Evolutionary conservation across 2,888 invertebrate species (phyloP).

Genomic region (Oeneis ivallda): DNA sequence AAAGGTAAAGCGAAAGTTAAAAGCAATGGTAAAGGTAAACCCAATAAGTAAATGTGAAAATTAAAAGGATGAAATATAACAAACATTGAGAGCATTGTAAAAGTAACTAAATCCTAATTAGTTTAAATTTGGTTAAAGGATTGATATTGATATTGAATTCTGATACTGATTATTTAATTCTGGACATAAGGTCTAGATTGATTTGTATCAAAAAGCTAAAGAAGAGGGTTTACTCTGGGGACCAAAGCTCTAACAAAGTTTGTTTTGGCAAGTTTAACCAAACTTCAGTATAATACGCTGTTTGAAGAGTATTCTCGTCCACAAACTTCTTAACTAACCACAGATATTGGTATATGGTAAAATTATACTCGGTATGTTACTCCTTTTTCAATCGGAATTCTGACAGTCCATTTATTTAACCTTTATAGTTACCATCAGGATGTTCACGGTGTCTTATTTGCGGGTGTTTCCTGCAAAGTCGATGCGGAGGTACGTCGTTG

Average conservation of each 20-base stretch:
- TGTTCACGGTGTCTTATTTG: slow-evolving; percentile 65
- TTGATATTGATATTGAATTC: too few relatives aligned
- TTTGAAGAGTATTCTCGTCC: slow-evolving; percentile 27
- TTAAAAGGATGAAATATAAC: too few relatives aligned
- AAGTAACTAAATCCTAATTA: too few relatives aligned
- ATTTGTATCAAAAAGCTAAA: slow-evolving; percentile 12
- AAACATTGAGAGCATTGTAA: too few relatives aligned
- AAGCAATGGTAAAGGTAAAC: too few relatives aligned
- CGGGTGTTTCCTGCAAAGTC: slow-evolving; percentile 69
- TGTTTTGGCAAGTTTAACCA: slow-evolving; percentile 25
- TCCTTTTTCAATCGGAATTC: too few relatives aligned
- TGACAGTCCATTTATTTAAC: too few relatives aligned
- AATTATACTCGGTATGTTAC: neutral
- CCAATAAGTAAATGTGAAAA: too few relatives aligned
- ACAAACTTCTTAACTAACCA: slow-evolving; percentile 21
- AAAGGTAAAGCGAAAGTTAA: too few relatives aligned
- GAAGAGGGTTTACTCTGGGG: slow-evolving; percentile 18
- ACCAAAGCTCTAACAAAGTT: slow-evolving; percentile 27
- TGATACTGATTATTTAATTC: too few relatives aligned
- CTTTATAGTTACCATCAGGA: slow-evolving; percentile 53
- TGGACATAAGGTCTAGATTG: neutral
- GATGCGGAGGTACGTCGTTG: slow-evolving; percentile 76
- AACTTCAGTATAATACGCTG: slow-evolving; percentile 25
- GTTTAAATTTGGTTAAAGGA: too few relatives aligned
- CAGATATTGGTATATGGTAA: slow-evolving; percentile 7